phyloP scores from a whole-genome alignment of 92 coral and sea anemone genomes.

The Epizoanthus rinbou region DNA sequence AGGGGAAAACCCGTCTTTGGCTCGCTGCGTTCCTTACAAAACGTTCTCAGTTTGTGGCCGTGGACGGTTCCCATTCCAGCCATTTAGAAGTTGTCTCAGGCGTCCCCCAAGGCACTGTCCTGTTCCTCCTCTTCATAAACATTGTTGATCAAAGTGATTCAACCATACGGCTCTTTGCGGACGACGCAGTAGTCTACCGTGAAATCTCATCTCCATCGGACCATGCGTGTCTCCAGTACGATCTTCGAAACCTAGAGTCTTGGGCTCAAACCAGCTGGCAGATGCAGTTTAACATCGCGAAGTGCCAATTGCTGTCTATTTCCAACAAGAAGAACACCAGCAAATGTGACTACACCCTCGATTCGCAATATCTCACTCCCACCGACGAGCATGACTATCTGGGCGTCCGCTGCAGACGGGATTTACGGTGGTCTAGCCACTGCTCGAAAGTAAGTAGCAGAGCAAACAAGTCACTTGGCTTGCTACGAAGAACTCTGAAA shows the following conservation, averaged over 20 bases:
- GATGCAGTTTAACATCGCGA: conserved; percentile 4
- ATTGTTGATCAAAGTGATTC: neutral
- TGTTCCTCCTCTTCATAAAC: neutral
- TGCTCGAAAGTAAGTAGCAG: conserved; percentile 10
- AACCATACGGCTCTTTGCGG: conserved; percentile 8
- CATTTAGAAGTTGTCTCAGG: neutral
- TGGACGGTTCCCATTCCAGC: conserved; percentile 3
- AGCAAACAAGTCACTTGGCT: conserved; percentile 18
- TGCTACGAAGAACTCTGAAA: neutral
- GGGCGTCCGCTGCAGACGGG: neutral
- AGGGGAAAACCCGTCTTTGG: neutral
- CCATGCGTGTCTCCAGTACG: conserved; percentile 5
- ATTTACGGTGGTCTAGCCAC: conserved; percentile 18
- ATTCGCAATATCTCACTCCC: neutral
- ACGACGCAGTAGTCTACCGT: conserved; percentile 4
- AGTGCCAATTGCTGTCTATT: conserved; percentile 16
- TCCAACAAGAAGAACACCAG: conserved; percentile 10
- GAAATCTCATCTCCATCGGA: conserved; percentile 1
- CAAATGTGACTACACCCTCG: neutral
- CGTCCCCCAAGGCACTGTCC: conserved; percentile 22
- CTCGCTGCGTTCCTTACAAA: neutral
- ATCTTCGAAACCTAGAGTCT: neutral
- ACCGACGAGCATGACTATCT: conserved; percentile 10
- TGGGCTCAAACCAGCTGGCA: conserved; percentile 21
- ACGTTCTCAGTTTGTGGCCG: neutral